These are phyloP conservation scores for Hestina assimilis DNA, from an alignment of 1,140 invertebrate genomes.

Conservation along the genomic window DNA sequence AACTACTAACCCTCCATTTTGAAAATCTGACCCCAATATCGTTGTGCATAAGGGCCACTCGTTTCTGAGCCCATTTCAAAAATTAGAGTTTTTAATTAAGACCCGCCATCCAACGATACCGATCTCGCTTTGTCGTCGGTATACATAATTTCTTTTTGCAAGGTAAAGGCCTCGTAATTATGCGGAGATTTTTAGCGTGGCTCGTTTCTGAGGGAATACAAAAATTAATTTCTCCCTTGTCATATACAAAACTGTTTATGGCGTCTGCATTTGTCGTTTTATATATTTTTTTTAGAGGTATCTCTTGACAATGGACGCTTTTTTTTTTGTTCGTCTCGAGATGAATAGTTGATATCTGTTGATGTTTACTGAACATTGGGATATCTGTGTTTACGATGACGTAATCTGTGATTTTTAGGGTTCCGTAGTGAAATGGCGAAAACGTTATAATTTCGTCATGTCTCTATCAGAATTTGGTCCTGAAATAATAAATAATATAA, in stretches of 20 bases:
- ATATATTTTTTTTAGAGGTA: neutral
- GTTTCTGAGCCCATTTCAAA: conserved; percentile 38
- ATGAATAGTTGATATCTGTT: conserved; percentile 1
- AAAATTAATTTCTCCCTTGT: conserved; percentile 32
- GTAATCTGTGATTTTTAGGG: too few relatives aligned
- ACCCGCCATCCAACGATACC: conserved; percentile 40
- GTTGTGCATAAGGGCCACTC: conserved; percentile 11
- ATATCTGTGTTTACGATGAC: neutral
- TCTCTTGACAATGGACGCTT: neutral
- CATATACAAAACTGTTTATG: conserved; percentile 18
- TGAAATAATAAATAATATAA: neutral
- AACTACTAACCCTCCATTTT: neutral
- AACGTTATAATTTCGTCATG: too few relatives aligned
- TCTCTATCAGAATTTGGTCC: too few relatives aligned
- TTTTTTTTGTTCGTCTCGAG: neutral
- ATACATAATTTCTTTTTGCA: conserved; percentile 41
- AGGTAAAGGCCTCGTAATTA: conserved; percentile 43
- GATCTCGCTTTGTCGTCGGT: conserved; percentile 45
- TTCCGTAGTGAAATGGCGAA: too few relatives aligned
- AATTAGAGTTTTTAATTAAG: conserved; percentile 58
- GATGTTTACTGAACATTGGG: neutral
- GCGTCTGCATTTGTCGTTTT: conserved; percentile 5
- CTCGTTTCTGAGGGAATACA: conserved; percentile 3
- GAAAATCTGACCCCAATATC: conserved; percentile 11
- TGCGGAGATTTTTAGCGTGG: conserved; percentile 28